Evolutionary conservation across 2,113 vertebrate species (phyloP), one percentile per base, ranked within the genome.

Genomic region (Rostratula benghalensis): DNA sequence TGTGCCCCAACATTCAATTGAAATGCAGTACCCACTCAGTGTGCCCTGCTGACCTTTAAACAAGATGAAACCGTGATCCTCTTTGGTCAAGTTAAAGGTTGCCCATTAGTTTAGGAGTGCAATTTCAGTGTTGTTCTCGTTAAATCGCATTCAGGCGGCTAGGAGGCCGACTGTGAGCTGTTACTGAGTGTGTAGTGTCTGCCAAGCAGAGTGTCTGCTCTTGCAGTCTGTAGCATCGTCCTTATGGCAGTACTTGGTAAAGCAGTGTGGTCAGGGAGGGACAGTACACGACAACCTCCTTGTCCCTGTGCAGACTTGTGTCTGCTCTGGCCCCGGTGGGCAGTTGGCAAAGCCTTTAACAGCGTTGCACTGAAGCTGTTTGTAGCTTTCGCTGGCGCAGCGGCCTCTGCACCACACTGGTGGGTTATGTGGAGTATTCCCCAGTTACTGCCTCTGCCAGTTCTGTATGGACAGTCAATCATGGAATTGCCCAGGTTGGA

Each of bases 301-400:
- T 92, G n/a, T 82, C 85, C 6, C 0, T 20, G 53, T 80, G 83
- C 35, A 43, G 8, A 19, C 5, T 1, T 4, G 31, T 1, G 3
- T 33, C 1, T 33, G 76, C 35, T 88, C 53, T 53, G 63, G 33
- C 45, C 11, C 39, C 5, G 35, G 12, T 31, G 37, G 45, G 67
- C 10, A 4, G 22, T 48, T 64, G 33, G 65, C 35, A 23, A 39
- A 87, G 45, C 57, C 57, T 60, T 60, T 21, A 41, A 11, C 30
- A 48, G 64, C 46, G 1, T 10, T 10, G 25, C 31, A 10, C 65
- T 45, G 9, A 37, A 74, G 83, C 45, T 73, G 73, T 65, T 48
- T 1, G 0, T 25, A 27, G 57, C 51, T 73, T 41, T 48, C 65
- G 56, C 25, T 50, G 46, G 35, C 3, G 1, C 3, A 0, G 69